Evolutionary conservation across 2,113 vertebrate species (phyloP), one percentile per base, ranked within the genome.

Genomic region (Agelaius tricolor): DNA sequence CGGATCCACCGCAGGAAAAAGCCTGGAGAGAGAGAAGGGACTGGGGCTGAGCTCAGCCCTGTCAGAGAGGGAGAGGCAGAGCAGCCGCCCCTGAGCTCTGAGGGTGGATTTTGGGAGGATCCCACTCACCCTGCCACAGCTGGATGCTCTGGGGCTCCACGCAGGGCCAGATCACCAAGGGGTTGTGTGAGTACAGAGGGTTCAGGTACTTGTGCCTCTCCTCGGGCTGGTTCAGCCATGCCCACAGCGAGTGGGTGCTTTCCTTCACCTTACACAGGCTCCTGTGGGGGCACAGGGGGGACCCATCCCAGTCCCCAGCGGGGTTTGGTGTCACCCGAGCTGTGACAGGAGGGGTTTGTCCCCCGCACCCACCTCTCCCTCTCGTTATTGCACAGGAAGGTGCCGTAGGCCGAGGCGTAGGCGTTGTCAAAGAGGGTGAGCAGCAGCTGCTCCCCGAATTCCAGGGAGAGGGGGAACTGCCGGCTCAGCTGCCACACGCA

Each of bases 361-460:
- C 54, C 54, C 24, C 47, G 1, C 39, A 22, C 96, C 96, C 9
- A 97, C 99, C 98, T 98, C 89, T 99, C 98, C 76, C 95, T 98
- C 87, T 99, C 98, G 2, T 27, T 98, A 97, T 98, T 99, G 96
- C 98, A 98, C 55, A 99, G 98, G 97, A 99, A 99, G 58, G 98
- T 99, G 90, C 99, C 98, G 2, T 98, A 99, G 90, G 98, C 63
- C 0, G 99, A 99, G 52, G 98, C 98, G 33, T 99, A 99, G 71
- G 97, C 97, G 7, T 99, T 98, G 15, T 97, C 98, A 1, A 98
- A 98, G 85, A 99, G 97, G 30, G 94, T 71, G 77, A 99, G 97
- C 33, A 99, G 98, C 84, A 99, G 96, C 10, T 35, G 57, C 95
- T 99, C 99, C 4, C 98, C 94, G 47, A 99, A 99, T 63, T 98